Percentiles rank a stretch among this genome's conserved stretches.
Evolutionary conservation across 1,140 invertebrate species (phyloP).

Genomic region (Riptortus pedestris): DNA sequence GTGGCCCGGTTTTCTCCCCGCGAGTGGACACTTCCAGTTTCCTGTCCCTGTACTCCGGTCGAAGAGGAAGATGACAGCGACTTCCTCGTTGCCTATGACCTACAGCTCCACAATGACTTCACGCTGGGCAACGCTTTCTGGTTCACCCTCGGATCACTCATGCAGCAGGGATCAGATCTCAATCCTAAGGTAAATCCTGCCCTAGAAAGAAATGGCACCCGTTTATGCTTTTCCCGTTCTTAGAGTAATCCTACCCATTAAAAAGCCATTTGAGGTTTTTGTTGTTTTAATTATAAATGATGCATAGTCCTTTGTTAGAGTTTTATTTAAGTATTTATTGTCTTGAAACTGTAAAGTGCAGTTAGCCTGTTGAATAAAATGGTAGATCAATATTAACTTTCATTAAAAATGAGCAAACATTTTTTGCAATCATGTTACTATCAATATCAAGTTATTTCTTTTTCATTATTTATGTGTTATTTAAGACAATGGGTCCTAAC

Average conservation of each 20-base stretch:
- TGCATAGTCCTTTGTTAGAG: too few species aligned
- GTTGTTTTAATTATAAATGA: too few species aligned
- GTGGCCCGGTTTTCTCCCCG: slow-evolving; percentile 56
- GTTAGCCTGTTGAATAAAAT: too few species aligned
- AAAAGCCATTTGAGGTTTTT: too few species aligned
- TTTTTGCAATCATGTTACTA: too few species aligned
- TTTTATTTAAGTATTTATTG: too few species aligned
- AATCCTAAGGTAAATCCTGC: slow-evolving; percentile 50
- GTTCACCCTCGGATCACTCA: slow-evolving; percentile 65
- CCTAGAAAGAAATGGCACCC: not conserved
- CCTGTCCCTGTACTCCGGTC: slow-evolving; percentile 7
- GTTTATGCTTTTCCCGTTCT: not conserved
- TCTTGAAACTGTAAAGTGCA: too few species aligned
- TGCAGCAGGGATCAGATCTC: slow-evolving; percentile 66
- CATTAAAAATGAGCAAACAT: too few species aligned
- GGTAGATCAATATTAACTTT: too few species aligned
- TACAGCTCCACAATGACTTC: slow-evolving; percentile 53
- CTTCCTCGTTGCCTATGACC: slow-evolving; percentile 23
- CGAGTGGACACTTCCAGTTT: slow-evolving; percentile 45
- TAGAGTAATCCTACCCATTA: not conserved
- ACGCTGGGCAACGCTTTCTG: slow-evolving; percentile 52
- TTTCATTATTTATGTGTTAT: too few species aligned
- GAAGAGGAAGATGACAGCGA: slow-evolving; percentile 40
- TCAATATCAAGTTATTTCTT: too few species aligned
- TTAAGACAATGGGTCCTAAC: too few species aligned